Base-by-base conservation (phyloP, 2,797 vertebrate genomes). In the Dipus sagitta region DNA sequence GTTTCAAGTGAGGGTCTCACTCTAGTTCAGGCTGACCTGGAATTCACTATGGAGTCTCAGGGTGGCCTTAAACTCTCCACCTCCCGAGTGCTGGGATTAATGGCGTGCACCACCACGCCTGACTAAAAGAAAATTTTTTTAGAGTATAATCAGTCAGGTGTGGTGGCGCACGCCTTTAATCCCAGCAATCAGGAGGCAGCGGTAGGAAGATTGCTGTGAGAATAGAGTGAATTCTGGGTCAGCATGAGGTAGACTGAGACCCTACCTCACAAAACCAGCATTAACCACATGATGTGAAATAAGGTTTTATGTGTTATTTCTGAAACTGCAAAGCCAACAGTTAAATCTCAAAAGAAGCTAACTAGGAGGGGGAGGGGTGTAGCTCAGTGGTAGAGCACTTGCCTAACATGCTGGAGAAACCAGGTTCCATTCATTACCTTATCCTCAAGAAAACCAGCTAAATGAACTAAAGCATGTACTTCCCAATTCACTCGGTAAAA, bases 341-440 rank as follows among this genome's bases (percentile, higher is more conserved):
- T 71, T 91, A 92, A 88, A 92, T 13, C 28, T 90, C 70, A 92
- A 54, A 88, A 81, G 11, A 78, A 76, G 68, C 71, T 80, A 80
- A 80, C 1, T 42, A 24, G 26, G 47, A 32, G 24, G 60, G 52
- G 10, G 24, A 23, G 11, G 15, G 4, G 12, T 2, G 0, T 21
- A 17, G 60, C 10, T 58, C 47, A 68, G 28, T 60, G 32, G 47
- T 23, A 30, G 23, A 72, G 34, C 34, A 17, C 38, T 71, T n/a
- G 38, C 34, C 47, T 32, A 88, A 20, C 26, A 75, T 24, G 47
- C 9, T n/a, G 24, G 8, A 54, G 38, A 24, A 18, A 34, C 75
- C 34, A 58, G 26, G n/a, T 38, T 54, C 26, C 34, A 23, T 62
- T 15, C 28, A 18, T 28, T 71, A 68, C 18, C n/a, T 24, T 18